Conservation (phyloP, 1,140 invertebrate genomes). For the Solenopsis invicta region DNA sequence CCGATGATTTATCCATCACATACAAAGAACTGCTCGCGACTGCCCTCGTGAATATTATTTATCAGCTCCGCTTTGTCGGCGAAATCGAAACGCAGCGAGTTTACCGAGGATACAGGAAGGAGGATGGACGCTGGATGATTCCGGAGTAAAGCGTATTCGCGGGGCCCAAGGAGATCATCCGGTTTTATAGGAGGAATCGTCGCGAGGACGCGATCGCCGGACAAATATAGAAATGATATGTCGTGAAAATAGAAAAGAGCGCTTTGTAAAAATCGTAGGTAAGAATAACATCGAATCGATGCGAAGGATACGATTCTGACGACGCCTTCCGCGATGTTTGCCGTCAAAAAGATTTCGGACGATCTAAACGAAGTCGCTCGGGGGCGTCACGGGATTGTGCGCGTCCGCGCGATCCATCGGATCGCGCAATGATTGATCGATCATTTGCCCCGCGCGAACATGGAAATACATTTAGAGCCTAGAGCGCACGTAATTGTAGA, state of each 20-base stretch:
- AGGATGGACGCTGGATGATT: background rate
- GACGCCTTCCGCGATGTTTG: conserved; percentile 1
- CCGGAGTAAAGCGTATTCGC: conserved; percentile 9
- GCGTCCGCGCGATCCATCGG: background rate
- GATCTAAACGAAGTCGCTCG: conserved; percentile 57
- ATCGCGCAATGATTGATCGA: no score
- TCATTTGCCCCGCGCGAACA: conserved; percentile 16
- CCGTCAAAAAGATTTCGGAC: conserved; percentile 49
- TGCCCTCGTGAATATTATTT: background rate
- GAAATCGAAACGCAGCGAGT: conserved; percentile 5
- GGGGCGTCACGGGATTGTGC: background rate
- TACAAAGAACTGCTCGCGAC: conserved; percentile 19
- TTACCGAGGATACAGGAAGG: background rate
- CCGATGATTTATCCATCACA: background rate
- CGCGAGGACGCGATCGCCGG: background rate
- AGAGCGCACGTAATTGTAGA: conserved; percentile 52
- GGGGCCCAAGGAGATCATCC: background rate
- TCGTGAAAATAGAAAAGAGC: conserved; percentile 61
- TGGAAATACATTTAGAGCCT: conserved; percentile 75
- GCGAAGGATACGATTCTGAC: background rate
- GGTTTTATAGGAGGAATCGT: conserved; percentile 7
- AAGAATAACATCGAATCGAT: conserved; percentile 64
- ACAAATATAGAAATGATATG: conserved; percentile 59
- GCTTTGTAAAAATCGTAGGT: conserved; percentile 68
- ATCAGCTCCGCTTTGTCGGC: conserved; percentile 36